Conservation (phyloP, 1,140 invertebrate genomes). For the Aricia agestis region DNA sequence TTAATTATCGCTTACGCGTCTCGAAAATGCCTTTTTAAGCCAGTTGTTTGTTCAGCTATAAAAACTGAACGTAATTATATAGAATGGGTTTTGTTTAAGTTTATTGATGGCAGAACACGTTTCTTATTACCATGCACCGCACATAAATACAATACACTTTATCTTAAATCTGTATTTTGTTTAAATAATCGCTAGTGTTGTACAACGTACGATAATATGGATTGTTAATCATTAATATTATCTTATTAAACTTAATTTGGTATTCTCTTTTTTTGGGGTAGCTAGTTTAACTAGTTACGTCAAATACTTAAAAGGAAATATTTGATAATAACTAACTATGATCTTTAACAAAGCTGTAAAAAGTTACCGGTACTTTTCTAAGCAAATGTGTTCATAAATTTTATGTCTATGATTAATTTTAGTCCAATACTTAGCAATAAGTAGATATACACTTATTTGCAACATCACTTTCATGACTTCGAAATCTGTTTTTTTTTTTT, state of each 20-base stretch:
- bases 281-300: no score
- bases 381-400: no score
- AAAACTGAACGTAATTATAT: slow-evolving; percentile 15
- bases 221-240: not conserved
- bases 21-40: slow-evolving; percentile 31
- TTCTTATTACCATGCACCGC: not conserved
- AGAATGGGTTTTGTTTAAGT: slow-evolving; percentile 10
- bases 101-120: slow-evolving; percentile 9
- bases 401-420: no score
- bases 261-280: not conserved
- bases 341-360: no score
- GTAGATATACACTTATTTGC: no score
- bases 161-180: not conserved
- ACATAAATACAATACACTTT: not conserved
- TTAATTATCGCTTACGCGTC: slow-evolving; percentile 50
- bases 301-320: no score
- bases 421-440: no score
- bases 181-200: slow-evolving; percentile 2
- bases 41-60: slow-evolving; percentile 34
- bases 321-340: no score
- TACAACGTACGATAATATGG: not conserved
- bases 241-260: not conserved
- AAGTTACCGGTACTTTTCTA: no score
- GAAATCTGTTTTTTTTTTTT: no score
- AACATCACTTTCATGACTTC: no score